A percentile compares a stretch with the other conserved stretches of the same genome.
phyloP scores from a whole-genome alignment of 37 sponge, comb jelly and placozoan species.

The Geodia barretti region DNA sequence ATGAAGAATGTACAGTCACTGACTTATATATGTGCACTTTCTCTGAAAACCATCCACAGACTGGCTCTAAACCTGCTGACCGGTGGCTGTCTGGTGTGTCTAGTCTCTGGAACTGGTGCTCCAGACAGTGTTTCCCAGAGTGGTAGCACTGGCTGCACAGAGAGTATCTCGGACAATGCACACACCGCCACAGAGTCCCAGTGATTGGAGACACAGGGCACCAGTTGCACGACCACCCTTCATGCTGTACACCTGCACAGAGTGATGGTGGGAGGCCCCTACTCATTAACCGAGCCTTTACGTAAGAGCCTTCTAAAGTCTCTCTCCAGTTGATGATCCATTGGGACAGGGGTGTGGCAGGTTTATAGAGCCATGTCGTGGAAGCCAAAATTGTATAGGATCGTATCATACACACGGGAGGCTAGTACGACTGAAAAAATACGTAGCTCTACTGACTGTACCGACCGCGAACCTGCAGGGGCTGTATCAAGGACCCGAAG shows the following conservation, averaged over 20 bases:
- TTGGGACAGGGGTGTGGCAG: too few relatives aligned
- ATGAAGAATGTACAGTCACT: too few relatives aligned
- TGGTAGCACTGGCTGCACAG: slow-evolving; percentile 84
- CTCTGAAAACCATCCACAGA: too few relatives aligned
- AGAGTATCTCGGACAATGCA: slow-evolving; percentile 69
- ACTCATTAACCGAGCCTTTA: slow-evolving; percentile 15
- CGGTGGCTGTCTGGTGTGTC: not conserved
- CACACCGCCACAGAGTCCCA: slow-evolving; percentile 75
- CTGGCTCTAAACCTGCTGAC: too few relatives aligned
- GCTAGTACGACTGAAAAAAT: too few relatives aligned
- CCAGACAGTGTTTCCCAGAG: slow-evolving; percentile 67
- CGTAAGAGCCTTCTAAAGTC: too few relatives aligned
- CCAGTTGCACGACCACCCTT: not conserved
- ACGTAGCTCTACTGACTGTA: not conserved
- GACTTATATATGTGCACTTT: too few relatives aligned
- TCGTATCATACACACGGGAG: too few relatives aligned
- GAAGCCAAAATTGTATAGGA: too few relatives aligned
- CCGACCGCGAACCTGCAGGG: slow-evolving; percentile 59
- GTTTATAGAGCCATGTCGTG: too few relatives aligned
- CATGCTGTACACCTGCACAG: slow-evolving; percentile 3
- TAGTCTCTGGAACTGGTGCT: slow-evolving; percentile 67
- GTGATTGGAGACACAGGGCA: not conserved
- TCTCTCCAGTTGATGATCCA: too few relatives aligned
- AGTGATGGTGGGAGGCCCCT: slow-evolving; percentile 33
- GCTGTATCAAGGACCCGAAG: slow-evolving; percentile 70